Conservation (phyloP, 2,113 vertebrate genomes). For the Nibea albiflora region DNA sequence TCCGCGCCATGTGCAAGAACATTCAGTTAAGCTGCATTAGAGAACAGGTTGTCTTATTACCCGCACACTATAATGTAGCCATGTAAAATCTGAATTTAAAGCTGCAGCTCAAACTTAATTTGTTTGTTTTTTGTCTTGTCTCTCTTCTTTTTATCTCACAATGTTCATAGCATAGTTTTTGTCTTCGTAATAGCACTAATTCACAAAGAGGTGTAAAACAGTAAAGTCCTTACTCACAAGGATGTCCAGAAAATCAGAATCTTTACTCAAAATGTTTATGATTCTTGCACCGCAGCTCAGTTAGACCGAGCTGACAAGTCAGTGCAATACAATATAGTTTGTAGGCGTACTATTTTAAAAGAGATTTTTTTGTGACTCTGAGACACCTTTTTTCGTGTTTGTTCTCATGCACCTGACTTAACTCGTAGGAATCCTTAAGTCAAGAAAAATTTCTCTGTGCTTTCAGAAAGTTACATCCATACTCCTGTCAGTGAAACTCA, state of each 20-base stretch:
- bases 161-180: neutral
- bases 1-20: constrained; percentile 40
- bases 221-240: neutral
- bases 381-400: neutral
- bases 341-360: neutral
- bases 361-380: neutral
- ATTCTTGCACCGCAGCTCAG: neutral
- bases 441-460: neutral
- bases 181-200: neutral
- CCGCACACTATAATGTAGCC: neutral
- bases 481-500: constrained; percentile 45
- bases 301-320: neutral
- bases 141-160: neutral
- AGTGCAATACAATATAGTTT: neutral
- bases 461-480: constrained; percentile 11
- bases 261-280: neutral
- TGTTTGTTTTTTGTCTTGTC: neutral
- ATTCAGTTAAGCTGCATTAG: constrained; percentile 53
- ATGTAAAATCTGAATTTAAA: constrained; percentile 1
- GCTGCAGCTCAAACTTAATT: constrained; percentile 8
- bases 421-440: neutral
- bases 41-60: constrained; percentile 16
- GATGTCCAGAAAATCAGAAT: neutral
- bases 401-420: constrained; percentile 4
- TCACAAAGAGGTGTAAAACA: neutral